Evolutionary conservation across 2,888 invertebrate genomes (phyloP), one percentile per base, ranked within the genome.

Genomic region (Hydriomena furcata): DNA sequence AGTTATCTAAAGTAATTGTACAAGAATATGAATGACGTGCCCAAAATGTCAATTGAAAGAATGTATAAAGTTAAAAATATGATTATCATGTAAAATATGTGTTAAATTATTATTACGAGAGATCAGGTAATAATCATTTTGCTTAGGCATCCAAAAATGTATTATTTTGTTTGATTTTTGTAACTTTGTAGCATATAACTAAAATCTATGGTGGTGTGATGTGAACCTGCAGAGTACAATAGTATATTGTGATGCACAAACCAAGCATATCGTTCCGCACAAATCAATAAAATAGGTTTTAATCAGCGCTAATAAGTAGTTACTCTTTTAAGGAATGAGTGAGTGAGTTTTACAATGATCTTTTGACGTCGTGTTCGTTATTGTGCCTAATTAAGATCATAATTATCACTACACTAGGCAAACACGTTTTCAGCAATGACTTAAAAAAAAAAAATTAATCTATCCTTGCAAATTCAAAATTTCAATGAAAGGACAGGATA

Each of bases 1-100:
- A 52, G 36, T 37, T 44, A 51, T 52, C 36, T 54, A 79, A 64
- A 72, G 68, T 84, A 82, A 81, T 82, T 86, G 85, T 89, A 86
- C 82, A 85, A 84, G 84, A 82, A 73, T n/a, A n/a, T n/a, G n/a
- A 75, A 82, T 69, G 82, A 88, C 79, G 81, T 74, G 81, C 89
- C 89, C 87, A 82, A 85, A 70, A 84, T 83, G 89, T 89, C 89
- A 89, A 89, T 89, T 88, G 84, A 83, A 79, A 72, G 82, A 82
- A 66, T 87, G 86, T 86, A 85, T 79, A 86, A 79, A 85, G 76
- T 79, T 60, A 77, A 79, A 76, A 68, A 68, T 79, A 81, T 72
- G 28, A 66, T 69, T 62, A 65, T 65, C 60, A 62, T 65, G 60
- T 60, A 58, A 56, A 52, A 48, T 51, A 53, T 56, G 41, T 28